Evolutionary conservation across 2,113 vertebrate genomes (phyloP), one percentile per base, ranked within the genome.

Genomic region (Scortum barcoo): DNA sequence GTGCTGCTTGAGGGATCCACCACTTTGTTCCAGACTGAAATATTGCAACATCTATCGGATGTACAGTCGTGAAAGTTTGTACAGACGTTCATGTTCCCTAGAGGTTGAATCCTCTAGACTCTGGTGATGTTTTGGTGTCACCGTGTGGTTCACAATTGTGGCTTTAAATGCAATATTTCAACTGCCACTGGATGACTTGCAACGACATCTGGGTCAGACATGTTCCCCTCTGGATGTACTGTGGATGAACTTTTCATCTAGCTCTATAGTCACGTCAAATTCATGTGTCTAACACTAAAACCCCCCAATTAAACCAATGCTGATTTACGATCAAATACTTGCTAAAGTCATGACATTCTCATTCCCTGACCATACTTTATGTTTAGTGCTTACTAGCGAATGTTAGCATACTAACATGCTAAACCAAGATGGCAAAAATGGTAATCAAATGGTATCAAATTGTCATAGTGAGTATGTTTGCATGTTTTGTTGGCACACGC

Each of bases 1-100:
- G 50, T 24, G 8, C n/a, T 28, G n/a, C 33, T 40, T 0, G 2
- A 30, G 16, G 16, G 22, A 60, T 60, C 54, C 26, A 61, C 57
- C 28, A 75, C 20, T 24, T 16, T 22, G 26, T 10, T 16, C 30
- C 50, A 77, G 13, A 42, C n/a, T 71, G n/a, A 46, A 82, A 63
- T 54, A 68, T 67, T 38, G 46, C 11, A 42, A 61, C 20, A 50
- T 14, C 22, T 36, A 42, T 33, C 28, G 8, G 14, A 19, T 53
- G 19, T 1, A 10, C 58, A 36, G 22, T 24, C 5, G 19, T 46
- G 14, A 14, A 12, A 11, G 7, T 58, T 22, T 38, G 61, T 30
- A 22, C n/a, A 17, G 12, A 66, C 10, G 11, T 61, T 46, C 14
- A 3, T 51, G 30, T 33, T 22, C 10, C 11, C 22, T 61, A 26